Conservation (phyloP, 2,888 invertebrate species). For the Trachelus troglodyta region DNA sequence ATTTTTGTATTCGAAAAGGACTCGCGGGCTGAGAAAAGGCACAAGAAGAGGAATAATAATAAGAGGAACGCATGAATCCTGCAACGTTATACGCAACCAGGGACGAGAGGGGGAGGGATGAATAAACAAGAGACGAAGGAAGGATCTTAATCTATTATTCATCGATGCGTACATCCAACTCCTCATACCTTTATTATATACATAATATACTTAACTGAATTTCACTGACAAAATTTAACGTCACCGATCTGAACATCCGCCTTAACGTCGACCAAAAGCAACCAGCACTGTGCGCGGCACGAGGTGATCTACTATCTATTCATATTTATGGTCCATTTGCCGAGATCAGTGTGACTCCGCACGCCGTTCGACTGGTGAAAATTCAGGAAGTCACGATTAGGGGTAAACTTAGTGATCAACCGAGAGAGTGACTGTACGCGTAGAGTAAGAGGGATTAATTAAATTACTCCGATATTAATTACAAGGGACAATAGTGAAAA, state of each 20-base stretch:
- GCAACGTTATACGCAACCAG: background rate
- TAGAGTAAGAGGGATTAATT: background rate
- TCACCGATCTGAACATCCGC: slow-evolving; percentile 42
- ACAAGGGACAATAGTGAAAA: background rate
- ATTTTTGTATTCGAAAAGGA: slow-evolving; percentile 22
- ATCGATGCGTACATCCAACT: slow-evolving; percentile 1
- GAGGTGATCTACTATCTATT: slow-evolving; percentile 37
- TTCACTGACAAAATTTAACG: slow-evolving; percentile 45
- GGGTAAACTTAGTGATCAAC: background rate
- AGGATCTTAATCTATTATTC: slow-evolving; percentile 44
- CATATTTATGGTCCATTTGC: slow-evolving; percentile 54
- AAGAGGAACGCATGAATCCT: slow-evolving; percentile 4
- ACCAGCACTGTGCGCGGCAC: slow-evolving; percentile 27
- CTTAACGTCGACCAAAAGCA: slow-evolving; percentile 43
- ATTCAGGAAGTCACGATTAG: background rate
- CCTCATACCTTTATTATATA: background rate
- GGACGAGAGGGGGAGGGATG: background rate
- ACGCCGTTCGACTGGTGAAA: slow-evolving; percentile 20
- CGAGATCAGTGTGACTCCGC: slow-evolving; percentile 41
- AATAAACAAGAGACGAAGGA: slow-evolving; percentile 25
- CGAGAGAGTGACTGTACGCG: background rate
- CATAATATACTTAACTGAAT: slow-evolving; percentile 10
- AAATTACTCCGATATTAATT: background rate
- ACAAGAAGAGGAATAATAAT: slow-evolving; percentile 16
- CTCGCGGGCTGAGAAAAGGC: background rate